Evolutionary conservation across 2,113 vertebrate species (phyloP), one percentile per base, ranked within the genome.

Genomic region (Phoxinus phoxinus): DNA sequence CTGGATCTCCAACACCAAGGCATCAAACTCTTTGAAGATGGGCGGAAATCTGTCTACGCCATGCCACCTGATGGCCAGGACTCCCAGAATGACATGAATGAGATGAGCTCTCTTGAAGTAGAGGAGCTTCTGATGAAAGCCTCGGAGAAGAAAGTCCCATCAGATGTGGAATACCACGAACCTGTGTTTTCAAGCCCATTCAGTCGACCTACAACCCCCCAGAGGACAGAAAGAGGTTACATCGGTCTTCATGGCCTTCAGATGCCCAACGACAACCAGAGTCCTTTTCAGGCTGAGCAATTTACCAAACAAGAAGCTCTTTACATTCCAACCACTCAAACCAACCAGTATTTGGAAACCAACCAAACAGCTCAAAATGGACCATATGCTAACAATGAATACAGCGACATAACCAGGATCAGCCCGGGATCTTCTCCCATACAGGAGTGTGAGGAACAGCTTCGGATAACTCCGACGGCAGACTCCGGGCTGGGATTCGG

Each of bases 1-100:
- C 94, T 96, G 59, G 93, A 94, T 65, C 93, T 97, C 74, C 93
- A 93, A 87, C 92, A 95, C 23, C 92, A 92, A 56, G 97, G 97
- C 27, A 85, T 98, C 76, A 99, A 99, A 93, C 96, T 99, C 2
- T 99, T 96, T 0, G 98, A 99, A 0, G 98, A 99, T 2, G 97
- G 97, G 6, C 92, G 91, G 19, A 98, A 97, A 91, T 97, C 96
- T 6, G 95, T 99, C 3, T 97, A 96, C 12, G 97, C 96, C 6
- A 88, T 98, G 27, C 92, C 92, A 25, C 89, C 93, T 58, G 92
- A 94, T 6, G 93, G 90, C 25, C 84, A 58, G 8, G n/a, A 86
- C 37, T 86, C 84, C 9, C 84, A 93, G 46, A 95, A 94, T 0
- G 93, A 91, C 35, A 90, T 95, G 0, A 93, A 92, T 72, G 94